These are phyloP conservation scores for Cryptotis parvus DNA, from an alignment of 2,113 vertebrate genomes.

Conservation along the genomic window DNA sequence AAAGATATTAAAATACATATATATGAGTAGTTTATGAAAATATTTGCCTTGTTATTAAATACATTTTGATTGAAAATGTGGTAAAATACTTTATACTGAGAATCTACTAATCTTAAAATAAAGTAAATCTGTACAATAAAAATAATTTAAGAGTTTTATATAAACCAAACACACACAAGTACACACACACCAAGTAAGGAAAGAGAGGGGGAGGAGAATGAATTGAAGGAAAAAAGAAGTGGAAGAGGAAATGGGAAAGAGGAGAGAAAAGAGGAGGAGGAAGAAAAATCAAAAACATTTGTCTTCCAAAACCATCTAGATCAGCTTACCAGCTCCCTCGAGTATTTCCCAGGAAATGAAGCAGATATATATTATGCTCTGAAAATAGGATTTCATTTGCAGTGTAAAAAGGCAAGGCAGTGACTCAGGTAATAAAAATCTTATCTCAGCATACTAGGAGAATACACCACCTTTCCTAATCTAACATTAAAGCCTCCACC, in stretches of 20 bases:
- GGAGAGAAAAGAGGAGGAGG: neutral
- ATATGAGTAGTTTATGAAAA: slow-evolving; percentile 35
- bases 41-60: slow-evolving; percentile 22
- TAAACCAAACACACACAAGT: neutral
- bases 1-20: neutral
- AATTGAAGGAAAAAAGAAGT: neutral
- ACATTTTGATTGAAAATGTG: slow-evolving; percentile 54
- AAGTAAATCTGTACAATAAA: neutral
- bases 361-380: neutral
- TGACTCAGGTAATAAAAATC: neutral
- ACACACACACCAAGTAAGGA: rapidly evolving
- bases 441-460: neutral
- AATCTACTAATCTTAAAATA: slow-evolving; percentile 9
- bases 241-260: neutral
- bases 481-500: neutral
- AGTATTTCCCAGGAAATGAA: neutral
- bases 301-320: neutral
- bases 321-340: neutral
- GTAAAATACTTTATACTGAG: slow-evolving; percentile 17
- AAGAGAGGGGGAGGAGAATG: neutral
- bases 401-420: neutral
- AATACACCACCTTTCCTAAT: neutral
- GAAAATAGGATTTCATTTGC: neutral
- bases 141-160: slow-evolving; percentile 28
- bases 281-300: neutral